Conservation (phyloP, 2,113 vertebrate genomes). For the Equus przewalskii region DNA sequence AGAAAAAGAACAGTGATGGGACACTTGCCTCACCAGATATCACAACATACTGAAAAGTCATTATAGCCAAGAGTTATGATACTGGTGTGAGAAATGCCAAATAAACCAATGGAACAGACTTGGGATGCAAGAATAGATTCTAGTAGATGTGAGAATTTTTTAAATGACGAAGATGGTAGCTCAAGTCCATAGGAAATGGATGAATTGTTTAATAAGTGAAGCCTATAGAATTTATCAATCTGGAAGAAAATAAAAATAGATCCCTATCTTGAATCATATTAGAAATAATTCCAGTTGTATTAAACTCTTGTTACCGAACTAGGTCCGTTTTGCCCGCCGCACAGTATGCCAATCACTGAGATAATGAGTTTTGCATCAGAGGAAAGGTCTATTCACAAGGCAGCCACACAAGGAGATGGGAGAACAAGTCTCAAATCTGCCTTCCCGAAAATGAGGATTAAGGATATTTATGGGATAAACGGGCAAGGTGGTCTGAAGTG, state of each 20-base stretch:
- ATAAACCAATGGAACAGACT: not conserved
- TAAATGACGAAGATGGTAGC: not conserved
- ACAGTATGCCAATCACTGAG: no score
- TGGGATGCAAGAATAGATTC: not conserved
- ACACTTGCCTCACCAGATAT: not conserved
- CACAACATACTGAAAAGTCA: not conserved
- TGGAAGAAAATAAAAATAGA: not conserved
- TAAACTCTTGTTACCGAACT: not conserved
- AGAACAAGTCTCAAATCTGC: no score
- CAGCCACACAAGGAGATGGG: no score
- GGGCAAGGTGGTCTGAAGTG: no score
- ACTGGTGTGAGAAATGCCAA: not conserved
- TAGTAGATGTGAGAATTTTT: not conserved
- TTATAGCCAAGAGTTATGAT: not conserved
- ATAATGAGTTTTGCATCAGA: no score
- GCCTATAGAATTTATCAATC: not conserved
- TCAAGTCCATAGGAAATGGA: not conserved
- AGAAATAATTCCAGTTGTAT: constrained; percentile 9
- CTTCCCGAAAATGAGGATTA: no score
- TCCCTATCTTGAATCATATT: not conserved
- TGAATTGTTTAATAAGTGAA: not conserved
- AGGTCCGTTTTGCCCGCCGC: no score
- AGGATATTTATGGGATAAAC: no score
- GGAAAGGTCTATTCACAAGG: no score
- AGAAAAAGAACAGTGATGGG: not conserved